These are phyloP conservation scores for Condylura cristata DNA, from an alignment of 2,113 vertebrate species.

Conservation along the genomic window DNA sequence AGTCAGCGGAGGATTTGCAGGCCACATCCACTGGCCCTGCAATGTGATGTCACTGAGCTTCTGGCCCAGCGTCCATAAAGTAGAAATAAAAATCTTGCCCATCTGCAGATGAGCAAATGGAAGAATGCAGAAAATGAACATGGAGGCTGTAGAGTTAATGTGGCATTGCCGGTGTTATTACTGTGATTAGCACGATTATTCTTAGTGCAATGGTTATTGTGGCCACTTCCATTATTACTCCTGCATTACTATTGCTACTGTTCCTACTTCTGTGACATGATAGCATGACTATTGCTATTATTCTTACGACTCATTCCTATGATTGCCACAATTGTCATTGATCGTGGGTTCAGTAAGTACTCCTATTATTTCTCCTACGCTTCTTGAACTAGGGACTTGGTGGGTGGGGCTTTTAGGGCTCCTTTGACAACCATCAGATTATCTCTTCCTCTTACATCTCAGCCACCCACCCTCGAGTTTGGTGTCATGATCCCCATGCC, in stretches of 20 bases:
- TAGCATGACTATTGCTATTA: no score
- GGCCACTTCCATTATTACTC: no score
- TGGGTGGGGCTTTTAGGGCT: background rate
- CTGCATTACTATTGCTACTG: rapidly evolving
- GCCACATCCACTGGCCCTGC: rapidly evolving
- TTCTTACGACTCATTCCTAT: background rate
- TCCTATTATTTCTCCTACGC: background rate
- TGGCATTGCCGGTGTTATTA: rapidly evolving
- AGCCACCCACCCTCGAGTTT: background rate
- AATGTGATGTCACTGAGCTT: background rate
- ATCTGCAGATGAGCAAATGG: background rate
- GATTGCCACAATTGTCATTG: background rate
- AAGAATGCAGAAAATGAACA: no score
- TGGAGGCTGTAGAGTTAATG: no score
- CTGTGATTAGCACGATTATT: rapidly evolving
- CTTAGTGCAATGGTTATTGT: rapidly evolving
- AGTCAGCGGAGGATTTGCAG: no score
- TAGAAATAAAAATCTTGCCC: no score
- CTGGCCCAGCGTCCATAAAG: background rate
- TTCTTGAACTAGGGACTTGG: background rate
- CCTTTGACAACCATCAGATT: background rate
- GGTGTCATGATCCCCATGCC: background rate
- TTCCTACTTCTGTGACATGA: rapidly evolving
- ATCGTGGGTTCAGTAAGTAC: rapidly evolving
- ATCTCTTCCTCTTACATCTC: background rate